Evolutionary conservation across 2,888 invertebrate species (phyloP), one percentile per base, ranked within the genome.

Genomic region (Drosophila dives): DNA sequence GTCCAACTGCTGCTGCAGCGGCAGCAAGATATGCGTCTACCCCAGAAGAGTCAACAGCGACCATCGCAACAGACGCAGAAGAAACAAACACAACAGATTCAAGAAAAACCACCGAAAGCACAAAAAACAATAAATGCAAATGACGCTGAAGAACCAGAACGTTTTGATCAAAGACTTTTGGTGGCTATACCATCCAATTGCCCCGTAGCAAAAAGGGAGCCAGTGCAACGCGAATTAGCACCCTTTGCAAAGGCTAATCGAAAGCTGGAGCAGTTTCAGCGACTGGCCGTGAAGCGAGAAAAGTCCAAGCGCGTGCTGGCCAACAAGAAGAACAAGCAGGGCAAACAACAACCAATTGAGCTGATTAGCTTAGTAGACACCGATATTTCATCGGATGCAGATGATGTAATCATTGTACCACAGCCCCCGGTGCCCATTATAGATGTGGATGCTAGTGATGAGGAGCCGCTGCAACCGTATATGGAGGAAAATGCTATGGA

Each of bases 341-440:
- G 34, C 26, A 69, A 59, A 34, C 29, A 32, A 2, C 50, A 62
- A 5, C 62, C 72, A 7, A 45, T 77, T 0, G 81, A 88, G 55
- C 71, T 89, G 4, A 86, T 92, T 40, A 65, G 76, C 45, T 49
- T 92, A n/a, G 75, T 81, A 26, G 81, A 85, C 3, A 80, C 80
- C 32, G 86, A 89, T 6, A 82, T 70, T 23, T 87, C 86, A 0
- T 72, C 79, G 7, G 92, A 92, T 56, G 91, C 91, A 51, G 91
- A 92, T 63, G 93, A 93, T 72, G 91, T 93, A 3, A 75, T 93
- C 23, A 74, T 87, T 42, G 83, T 93, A 12, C 91, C 91, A 1
- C 20, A 90, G 23, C 89, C 90, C 11, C 87, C 92, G 3, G 90
- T 91, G 11, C 91, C 90, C 11, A 81, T 90, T 10, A 86, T 92